Base-by-base conservation (phyloP, 2,888 invertebrate genomes). In the Xanthorhoe designata region DNA sequence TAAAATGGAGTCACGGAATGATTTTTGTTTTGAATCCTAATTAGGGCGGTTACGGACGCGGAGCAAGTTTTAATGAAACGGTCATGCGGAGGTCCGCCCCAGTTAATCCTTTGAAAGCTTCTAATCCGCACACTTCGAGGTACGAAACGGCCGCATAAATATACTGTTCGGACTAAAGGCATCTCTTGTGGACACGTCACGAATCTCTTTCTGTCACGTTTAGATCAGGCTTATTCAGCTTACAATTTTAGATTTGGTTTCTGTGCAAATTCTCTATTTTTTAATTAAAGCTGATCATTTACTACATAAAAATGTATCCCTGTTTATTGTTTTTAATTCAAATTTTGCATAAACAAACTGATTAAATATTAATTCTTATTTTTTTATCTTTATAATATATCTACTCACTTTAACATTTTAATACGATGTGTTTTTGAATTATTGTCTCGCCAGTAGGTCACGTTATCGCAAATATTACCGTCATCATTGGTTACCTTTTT, bases 71-170 rank as follows among this genome's bases (percentile, higher is more conserved):
- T 86, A 87, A 88, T 86, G 85, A 87, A 87, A 84, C 79, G 83
- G 83, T 83, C 84, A 83, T 78, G 77, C 78, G 78, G 78, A 78
- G 81, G 84, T 80, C 80, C 78, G 81, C 75, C 78, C 82, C 75
- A 82, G 84, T 82, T 87, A 89, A 90, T 88, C 89, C 86, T 86
- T 86, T 85, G 83, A 86, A 86, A 88, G 85, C 87, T 82, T 78
- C 84, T 86, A 85, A 87, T 86, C 82, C 79, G 70, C 78, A 80
- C 80, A 83, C 82, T 84, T 83, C 76, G 79, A 76, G 74, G 73
- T 76, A 76, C 67, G 68, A 76, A 81, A 79, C 75, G 76, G 72
- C 72, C 68, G 71, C 76, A 75, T 66, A 74, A 73, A 78, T 52
- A 68, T 65, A 74, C 72, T 79, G 75, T 80, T 78, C 75, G 69